Conservation (phyloP, 2,797 vertebrate species). For the Coracias cyanogaster region DNA sequence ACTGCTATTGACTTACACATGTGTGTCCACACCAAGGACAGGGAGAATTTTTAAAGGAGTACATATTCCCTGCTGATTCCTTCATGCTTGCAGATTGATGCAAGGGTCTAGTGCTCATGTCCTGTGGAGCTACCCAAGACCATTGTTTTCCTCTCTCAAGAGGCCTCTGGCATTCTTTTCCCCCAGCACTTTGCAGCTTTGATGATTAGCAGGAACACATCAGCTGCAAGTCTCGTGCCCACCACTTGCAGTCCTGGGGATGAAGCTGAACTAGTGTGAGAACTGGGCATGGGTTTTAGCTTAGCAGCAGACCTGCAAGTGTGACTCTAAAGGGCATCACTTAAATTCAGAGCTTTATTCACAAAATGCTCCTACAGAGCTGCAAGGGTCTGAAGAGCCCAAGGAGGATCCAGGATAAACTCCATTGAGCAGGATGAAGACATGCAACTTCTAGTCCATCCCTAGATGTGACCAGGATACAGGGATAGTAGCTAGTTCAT, state of each 20-base stretch:
- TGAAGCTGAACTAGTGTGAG: not conserved
- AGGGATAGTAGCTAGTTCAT: not conserved
- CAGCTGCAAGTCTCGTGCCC: not conserved
- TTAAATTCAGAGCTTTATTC: not conserved
- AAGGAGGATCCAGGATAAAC: not conserved
- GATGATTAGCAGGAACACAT: not conserved
- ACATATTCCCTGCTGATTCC: not conserved
- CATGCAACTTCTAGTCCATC: not conserved
- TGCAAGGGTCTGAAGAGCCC: not conserved
- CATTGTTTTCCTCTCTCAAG: not conserved
- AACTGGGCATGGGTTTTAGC: not conserved
- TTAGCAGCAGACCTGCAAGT: not conserved
- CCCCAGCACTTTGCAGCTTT: not conserved
- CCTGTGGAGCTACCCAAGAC: rapidly evolving
- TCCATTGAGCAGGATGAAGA: not conserved
- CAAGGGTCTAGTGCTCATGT: not conserved
- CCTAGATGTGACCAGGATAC: not conserved
- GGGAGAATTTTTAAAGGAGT: not conserved
- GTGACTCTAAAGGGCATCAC: not conserved
- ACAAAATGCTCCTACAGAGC: not conserved
- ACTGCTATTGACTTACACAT: not conserved
- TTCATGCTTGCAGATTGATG: not conserved
- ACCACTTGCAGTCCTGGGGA: not conserved
- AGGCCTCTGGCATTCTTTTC: not conserved
- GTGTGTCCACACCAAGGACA: not conserved